Evolutionary conservation across 2,113 vertebrate species (phyloP), one percentile per base, ranked within the genome.

Genomic region (Mystacornis crossleyi): DNA sequence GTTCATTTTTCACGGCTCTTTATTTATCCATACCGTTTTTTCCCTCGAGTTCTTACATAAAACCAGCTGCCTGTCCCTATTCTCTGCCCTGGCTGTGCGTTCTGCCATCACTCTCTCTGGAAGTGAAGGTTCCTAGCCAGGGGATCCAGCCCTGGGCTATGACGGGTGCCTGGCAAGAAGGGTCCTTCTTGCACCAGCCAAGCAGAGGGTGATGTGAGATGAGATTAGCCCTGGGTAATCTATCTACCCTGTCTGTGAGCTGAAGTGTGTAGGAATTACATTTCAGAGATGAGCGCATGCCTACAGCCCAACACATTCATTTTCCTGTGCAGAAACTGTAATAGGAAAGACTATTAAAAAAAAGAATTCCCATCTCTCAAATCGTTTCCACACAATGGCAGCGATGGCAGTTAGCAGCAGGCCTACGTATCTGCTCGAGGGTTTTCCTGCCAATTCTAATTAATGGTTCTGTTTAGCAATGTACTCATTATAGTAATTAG

Each of bases 361-460:
- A 14, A 4, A n/a, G n/a, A n/a, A 13, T 20, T 54, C 13, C 25
- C 25, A 2, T 43, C 50, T 77, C 65, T 83, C 20, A 64, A 60
- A 67, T 64, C 0, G 0, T 40, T 85, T 77, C 54, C 38, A 31
- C 42, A 58, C 61, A 81, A 34, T 26, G 31, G 40, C 53, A 82
- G 34, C 1, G 1, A 50, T 50, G 38, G 57, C 47, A 69, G 16
- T 72, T 60, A 80, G 36, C 75, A 88, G 67, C 51, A 86, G 65
- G 29, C 23, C 18, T 16, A 20, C 18, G 9, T 62, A 47, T 71
- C 50, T 94, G 81, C 55, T 92, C 7, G 1, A 45, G 74, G 77
- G 36, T 60, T 90, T 83, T 45, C 65, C 60, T 92, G 79, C n/a
- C 93, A 61, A 21, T 74, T 89, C 91, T 89, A 89, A 72, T 90